Conservation (phyloP, 1,140 invertebrate species). For the Neelides sp. region DNA sequence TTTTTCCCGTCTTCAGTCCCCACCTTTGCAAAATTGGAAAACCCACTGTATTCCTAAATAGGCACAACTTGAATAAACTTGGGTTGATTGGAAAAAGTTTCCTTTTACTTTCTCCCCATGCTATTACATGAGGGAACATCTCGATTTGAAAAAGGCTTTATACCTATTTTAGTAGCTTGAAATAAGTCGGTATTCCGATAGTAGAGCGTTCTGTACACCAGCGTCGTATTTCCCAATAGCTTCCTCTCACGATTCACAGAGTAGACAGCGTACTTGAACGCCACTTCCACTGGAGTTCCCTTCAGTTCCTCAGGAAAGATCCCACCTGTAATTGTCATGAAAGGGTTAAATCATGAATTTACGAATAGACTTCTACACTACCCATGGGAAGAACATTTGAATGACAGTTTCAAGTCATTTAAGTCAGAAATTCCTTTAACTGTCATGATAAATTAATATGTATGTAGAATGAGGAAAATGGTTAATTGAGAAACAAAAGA, state of each 20-base stretch:
- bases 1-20: no score
- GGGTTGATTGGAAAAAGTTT: no score
- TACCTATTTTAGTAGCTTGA: conserved; percentile 80
- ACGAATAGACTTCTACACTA: not conserved
- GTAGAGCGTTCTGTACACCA: conserved; percentile 83
- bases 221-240: conserved; percentile 59
- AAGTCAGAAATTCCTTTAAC: no score
- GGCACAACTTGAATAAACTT: no score
- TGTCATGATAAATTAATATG: no score
- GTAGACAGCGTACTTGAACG: conserved; percentile 87
- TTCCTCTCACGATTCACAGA: conserved; percentile 73
- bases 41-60: no score
- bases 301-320: conserved; percentile 80
- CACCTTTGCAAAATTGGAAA: no score
- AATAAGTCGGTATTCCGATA: conserved; percentile 76
- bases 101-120: no score
- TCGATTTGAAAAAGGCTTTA: conserved; percentile 25
- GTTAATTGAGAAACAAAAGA: no score
- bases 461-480: no score
- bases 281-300: conserved; percentile 66
- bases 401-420: no score
- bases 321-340: conserved; percentile 76
- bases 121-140: no score
- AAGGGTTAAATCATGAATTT: not conserved
- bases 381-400: not conserved